Evolutionary conservation across 1,140 invertebrate species (phyloP).

Genomic region (Plodia interpunctella): DNA sequence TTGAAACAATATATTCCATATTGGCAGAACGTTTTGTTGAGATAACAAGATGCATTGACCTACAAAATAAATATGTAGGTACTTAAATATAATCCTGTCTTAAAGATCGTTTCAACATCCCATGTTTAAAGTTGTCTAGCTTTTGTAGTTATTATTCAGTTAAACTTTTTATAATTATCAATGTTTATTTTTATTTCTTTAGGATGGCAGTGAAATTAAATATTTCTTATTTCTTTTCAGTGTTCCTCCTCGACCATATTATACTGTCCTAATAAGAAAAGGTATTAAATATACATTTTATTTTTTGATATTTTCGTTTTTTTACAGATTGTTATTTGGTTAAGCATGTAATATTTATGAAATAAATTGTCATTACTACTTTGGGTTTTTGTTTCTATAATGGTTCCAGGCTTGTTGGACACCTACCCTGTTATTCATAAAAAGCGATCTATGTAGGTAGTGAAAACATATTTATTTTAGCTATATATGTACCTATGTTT

Average conservation of each 20-base stretch:
- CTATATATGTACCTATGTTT: too few species aligned
- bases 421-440: too few species aligned
- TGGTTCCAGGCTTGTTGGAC: too few species aligned
- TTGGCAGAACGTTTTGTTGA: background rate
- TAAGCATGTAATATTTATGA: slow-evolving; percentile 19
- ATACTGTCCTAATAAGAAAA: slow-evolving; percentile 37
- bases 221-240: slow-evolving; percentile 41
- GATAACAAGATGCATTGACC: slow-evolving; percentile 4
- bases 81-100: background rate
- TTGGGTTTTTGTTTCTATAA: slow-evolving; percentile 12
- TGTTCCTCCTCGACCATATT: slow-evolving; percentile 36
- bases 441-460: too few species aligned
- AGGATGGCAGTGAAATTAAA: background rate
- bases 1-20: too few species aligned
- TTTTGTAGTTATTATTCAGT: background rate
- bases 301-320: slow-evolving; percentile 57
- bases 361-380: slow-evolving; percentile 15
- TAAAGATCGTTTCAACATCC: background rate
- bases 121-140: background rate
- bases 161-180: background rate
- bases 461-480: too few species aligned
- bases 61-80: slow-evolving; percentile 2
- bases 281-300: slow-evolving; percentile 57
- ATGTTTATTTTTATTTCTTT: background rate
- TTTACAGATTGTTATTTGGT: slow-evolving; percentile 56